Evolutionary conservation across 2,888 invertebrate genomes (phyloP), one percentile per base, ranked within the genome.

Genomic region (Polia nebulosa): DNA sequence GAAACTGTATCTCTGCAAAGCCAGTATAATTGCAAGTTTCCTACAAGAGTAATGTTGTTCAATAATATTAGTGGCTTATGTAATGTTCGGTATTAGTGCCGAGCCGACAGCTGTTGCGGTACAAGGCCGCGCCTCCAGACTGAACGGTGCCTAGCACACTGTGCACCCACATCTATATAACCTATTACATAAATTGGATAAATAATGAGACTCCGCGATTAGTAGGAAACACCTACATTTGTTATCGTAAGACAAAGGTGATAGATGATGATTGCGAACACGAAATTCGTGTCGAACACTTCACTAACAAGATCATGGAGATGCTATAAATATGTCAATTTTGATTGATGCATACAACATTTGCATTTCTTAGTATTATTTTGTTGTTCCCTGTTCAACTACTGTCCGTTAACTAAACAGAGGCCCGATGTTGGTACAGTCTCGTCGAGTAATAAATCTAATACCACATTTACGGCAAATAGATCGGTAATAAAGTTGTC

Each of bases 401-500:
- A 71, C 60, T 72, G 45, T 55, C n/a, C 22, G 47, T 52, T 55
- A 72, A 32, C 62, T 58, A 71, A 78, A 78, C 55, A 79, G 63
- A 57, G 62, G 58, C 45, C 53, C 34, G 9, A 36, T 69, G 64
- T 77, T 34, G 47, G 57, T 36, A 52, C 41, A 59, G 51, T 45
- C 51, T 47, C 66, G 75, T 74, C 51, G 72, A 82, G 72, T 84
- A 86, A 85, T 90, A 92, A 92, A 92, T 88, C 87, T 85, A 86
- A 82, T 74, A 67, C 71, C 78, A 83, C 82, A 80, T 91, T 90
- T 87, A 90, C 86, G 81, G 87, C 85, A 89, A 89, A 85, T 87
- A 85, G 82, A 88, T 88, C 83, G 83, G 82, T 85, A 85, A 87
- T 91, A 90, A 92, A 92, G 83, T 87, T 88, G 88, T 88, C 85